Base-by-base conservation (phyloP, 2,113 vertebrate genomes). In the Sander vitreus region DNA sequence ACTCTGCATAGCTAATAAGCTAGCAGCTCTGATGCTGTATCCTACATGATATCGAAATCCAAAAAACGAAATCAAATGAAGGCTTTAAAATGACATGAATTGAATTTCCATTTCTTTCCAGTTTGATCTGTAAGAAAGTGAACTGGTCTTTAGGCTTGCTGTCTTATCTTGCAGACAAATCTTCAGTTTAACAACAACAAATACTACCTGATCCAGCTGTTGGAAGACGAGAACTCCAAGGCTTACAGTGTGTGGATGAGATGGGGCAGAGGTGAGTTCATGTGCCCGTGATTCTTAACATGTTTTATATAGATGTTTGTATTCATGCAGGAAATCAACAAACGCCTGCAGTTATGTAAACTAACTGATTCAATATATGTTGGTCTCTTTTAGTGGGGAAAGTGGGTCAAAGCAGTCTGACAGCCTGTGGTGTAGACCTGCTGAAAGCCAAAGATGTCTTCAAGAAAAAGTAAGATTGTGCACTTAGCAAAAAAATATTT, bases 131-230 rank as follows among this genome's bases (percentile, higher is more conserved):
- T 53, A 3, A 3, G 30, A 58, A 58, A 9, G 18, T 25, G 2
- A 85, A 27, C 10, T 2, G 10, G 39, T 50, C 36, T 58, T 25
- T 21, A 9, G 3, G 23, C 54, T 73, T 59, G 18, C 23, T 36
- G 4, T 74, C 6, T 85, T 25, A 1, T 81, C 73, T 54, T 60
- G 4, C 87, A 98, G 97, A 98, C 97, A 39, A 97, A 97, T 73
- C 93, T 98, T 54, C 96, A 98, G 84, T 96, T 96, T 81, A 98
- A 98, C 93, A 97, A 97, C 93, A 98, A 98, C 88, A 98, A 98
- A 77, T 98, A 95, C 74, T 98, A 97, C 92, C 91, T 97, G 86
- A 97, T 98, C 80, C 97, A 98, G 91, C 93, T 98, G 39, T 88
- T 98, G 81, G 89, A 97, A 68, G 97, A 98, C 2, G 96, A 97